Conservation (phyloP, 2,797 vertebrate species). For the Hozukius guyotensis region DNA sequence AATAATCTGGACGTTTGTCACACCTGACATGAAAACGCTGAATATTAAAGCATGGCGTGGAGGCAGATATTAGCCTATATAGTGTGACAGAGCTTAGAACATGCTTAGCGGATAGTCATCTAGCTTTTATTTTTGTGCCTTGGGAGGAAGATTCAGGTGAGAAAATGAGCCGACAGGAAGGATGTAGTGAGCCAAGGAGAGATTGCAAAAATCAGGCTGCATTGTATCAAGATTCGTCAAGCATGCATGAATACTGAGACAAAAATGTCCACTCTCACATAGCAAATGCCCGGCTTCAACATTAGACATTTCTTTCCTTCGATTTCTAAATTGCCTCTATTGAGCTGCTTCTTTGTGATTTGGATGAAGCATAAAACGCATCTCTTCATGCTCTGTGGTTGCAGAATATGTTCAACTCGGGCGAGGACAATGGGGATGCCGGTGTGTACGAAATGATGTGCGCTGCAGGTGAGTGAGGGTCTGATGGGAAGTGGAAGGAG, state of each 20-base stretch:
- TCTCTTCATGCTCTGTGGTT: constrained; percentile 43
- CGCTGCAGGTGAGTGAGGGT: constrained; percentile 71
- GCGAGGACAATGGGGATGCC: constrained; percentile 47
- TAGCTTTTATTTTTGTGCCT: not conserved
- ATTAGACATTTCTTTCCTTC: constrained; percentile 1
- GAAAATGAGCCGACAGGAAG: constrained; percentile 1
- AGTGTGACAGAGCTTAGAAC: not conserved
- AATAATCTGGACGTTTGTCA: constrained; percentile 26
- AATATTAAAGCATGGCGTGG: constrained; percentile 6
- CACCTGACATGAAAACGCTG: constrained; percentile 41
- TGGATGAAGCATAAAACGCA: not conserved
- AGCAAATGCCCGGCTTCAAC: not conserved
- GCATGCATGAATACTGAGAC: not conserved
- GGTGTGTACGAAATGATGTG: constrained; percentile 77
- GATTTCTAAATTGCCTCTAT: not conserved
- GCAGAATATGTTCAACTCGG: constrained; percentile 56
- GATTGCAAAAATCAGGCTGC: not conserved
- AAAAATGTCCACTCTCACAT: not conserved
- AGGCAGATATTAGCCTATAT: not conserved
- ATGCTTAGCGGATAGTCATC: not conserved
- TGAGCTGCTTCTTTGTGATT: constrained; percentile 10
- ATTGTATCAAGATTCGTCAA: not conserved
- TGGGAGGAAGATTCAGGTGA: constrained; percentile 5
- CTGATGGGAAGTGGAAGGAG: constrained; percentile 47
- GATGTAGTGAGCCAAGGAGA: not conserved